A percentile compares a stretch with the other conserved stretches of the same genome.
Conservation (phyloP, 2,797 vertebrate species). For the Erethizon dorsatum region DNA sequence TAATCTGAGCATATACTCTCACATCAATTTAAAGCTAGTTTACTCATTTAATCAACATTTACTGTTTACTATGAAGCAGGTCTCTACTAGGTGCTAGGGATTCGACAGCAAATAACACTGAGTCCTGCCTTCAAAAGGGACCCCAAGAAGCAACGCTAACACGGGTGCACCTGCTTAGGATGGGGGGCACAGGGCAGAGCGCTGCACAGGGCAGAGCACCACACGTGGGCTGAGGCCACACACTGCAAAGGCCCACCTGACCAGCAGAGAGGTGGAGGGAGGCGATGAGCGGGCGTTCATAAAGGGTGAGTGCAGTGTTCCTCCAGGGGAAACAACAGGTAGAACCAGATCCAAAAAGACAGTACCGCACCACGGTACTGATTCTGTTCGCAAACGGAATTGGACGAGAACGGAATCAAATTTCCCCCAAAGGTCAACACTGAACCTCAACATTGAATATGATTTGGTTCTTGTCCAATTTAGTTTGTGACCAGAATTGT, state of each 20-base stretch:
- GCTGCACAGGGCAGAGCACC: too few relatives aligned
- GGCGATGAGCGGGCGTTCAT: background rate
- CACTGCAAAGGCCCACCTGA: background rate
- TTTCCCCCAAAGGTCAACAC: background rate
- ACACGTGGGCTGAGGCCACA: background rate
- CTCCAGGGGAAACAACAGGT: background rate
- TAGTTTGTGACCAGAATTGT: background rate
- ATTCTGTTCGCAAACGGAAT: background rate
- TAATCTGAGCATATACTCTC: background rate
- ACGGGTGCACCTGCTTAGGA: background rate
- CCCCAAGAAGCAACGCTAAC: background rate
- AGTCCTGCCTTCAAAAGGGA: background rate
- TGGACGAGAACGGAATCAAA: background rate
- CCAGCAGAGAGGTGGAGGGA: background rate
- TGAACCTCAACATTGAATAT: background rate
- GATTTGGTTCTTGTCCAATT: background rate
- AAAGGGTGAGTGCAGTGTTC: background rate
- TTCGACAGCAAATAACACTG: conserved; percentile 14
- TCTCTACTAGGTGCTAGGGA: background rate
- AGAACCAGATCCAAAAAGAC: background rate
- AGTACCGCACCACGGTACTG: background rate
- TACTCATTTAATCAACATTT: background rate
- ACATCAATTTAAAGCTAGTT: conserved; percentile 41
- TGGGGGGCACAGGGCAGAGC: background rate
- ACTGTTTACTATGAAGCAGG: conserved; percentile 15